Percentiles rank a stretch among this genome's conserved stretches.
Conservation (phyloP, 2,888 invertebrate genomes). For the Neoscelio sp. region DNA sequence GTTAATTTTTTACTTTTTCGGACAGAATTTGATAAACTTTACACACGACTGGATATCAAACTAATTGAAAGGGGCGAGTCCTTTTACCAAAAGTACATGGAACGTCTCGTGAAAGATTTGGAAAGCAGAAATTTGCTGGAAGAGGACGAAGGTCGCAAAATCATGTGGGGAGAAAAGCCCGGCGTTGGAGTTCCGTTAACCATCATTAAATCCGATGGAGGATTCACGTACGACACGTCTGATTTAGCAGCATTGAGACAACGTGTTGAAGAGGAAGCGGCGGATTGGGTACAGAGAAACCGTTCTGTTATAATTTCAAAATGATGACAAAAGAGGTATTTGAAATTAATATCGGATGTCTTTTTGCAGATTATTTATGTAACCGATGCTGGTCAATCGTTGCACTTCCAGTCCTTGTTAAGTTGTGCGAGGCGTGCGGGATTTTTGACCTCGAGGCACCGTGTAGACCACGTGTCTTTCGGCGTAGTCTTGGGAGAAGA, state of each 20-base stretch:
- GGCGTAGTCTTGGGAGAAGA: constrained; percentile 99
- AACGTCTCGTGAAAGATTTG: constrained; percentile 89
- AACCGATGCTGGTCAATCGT: constrained; percentile 95
- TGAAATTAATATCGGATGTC: constrained; percentile 46
- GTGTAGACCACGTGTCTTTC: constrained; percentile 96
- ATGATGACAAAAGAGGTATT: background rate
- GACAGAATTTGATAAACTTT: constrained; percentile 94
- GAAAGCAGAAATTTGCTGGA: constrained; percentile 89
- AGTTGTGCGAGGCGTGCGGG: constrained; percentile 92
- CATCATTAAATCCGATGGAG: constrained; percentile 98
- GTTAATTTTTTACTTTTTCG: constrained; percentile 25
- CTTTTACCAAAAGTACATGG: constrained; percentile 97
- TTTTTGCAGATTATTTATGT: constrained; percentile 87
- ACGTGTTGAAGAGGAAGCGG: constrained; percentile 92
- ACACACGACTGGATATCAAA: constrained; percentile 91
- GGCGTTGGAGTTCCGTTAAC: constrained; percentile 93
- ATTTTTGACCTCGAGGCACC: constrained; percentile 87
- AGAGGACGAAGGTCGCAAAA: constrained; percentile 91
- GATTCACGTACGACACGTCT: constrained; percentile 98
- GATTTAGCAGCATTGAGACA: constrained; percentile 97
- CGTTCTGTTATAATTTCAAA: background rate
- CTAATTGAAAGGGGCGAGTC: constrained; percentile 96
- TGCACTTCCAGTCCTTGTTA: constrained; percentile 90
- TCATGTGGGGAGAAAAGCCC: constrained; percentile 91
- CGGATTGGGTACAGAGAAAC: constrained; percentile 88